Evolutionary conservation across 2,797 vertebrate species (phyloP).

Genomic region (Phoebastria nigripes): DNA sequence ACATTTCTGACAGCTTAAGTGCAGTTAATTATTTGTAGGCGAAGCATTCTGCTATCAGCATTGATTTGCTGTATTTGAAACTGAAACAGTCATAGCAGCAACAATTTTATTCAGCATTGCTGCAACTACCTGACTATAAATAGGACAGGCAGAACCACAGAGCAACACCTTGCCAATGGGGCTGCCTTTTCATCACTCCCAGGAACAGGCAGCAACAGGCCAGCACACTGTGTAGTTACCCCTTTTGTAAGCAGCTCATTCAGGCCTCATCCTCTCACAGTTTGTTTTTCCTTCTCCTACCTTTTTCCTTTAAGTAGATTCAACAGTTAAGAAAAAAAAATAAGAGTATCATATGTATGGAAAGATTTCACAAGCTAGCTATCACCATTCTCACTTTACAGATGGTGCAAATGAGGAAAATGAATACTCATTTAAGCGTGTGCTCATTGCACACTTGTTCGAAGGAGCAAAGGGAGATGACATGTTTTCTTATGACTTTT

Average conservation of each 20-base stretch:
- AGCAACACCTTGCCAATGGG: neutral
- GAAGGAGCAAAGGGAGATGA: neutral
- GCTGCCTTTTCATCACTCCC: neutral
- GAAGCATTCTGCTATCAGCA: slow-evolving; percentile 43
- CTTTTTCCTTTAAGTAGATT: neutral
- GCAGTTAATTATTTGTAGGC: slow-evolving; percentile 58
- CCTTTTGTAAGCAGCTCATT: neutral
- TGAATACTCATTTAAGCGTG: neutral
- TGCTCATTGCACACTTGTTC: neutral
- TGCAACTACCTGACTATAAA: slow-evolving; percentile 61
- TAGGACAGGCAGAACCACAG: neutral
- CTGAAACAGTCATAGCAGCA: slow-evolving; percentile 44
- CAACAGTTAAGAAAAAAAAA: neutral
- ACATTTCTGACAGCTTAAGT: slow-evolving; percentile 40
- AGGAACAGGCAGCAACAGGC: neutral
- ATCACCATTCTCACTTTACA: neutral
- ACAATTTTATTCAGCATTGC: slow-evolving; percentile 50
- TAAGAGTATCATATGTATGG: neutral
- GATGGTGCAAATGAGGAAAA: neutral
- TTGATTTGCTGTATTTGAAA: slow-evolving; percentile 46
- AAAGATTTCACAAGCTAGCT: neutral
- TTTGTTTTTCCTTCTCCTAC: neutral
- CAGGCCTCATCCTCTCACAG: neutral
- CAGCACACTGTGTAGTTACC: neutral
- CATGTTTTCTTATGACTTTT: neutral